phyloP scores from a whole-genome alignment of 1,140 invertebrate species.

The Cecropterus lyciades region DNA sequence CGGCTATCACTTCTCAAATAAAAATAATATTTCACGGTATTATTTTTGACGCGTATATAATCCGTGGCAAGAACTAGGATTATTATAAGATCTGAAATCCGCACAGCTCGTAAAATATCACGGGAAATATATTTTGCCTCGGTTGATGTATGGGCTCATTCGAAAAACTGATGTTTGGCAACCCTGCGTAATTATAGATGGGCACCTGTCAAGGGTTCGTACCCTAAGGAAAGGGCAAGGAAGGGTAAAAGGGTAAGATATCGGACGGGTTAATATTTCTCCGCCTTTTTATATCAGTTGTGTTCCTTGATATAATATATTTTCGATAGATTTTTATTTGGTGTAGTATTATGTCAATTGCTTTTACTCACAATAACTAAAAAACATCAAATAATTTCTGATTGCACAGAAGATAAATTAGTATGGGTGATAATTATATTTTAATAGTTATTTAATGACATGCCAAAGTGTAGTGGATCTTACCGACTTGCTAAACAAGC shows the following conservation, averaged over 20 bases:
- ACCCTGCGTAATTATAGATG: conserved; percentile 37
- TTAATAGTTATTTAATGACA: no score
- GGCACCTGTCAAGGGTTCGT: conserved; percentile 14
- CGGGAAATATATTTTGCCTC: conserved; percentile 32
- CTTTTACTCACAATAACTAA: no score
- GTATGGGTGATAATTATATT: no score
- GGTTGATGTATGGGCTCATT: conserved; percentile 40
- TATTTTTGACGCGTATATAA: neutral
- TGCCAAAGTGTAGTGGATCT: no score
- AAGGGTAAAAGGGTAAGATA: conserved; percentile 23
- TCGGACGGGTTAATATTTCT: conserved; percentile 14
- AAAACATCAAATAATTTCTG: no score
- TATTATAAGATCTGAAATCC: conserved; percentile 37
- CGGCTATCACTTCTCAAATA: no score
- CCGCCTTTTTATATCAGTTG: neutral
- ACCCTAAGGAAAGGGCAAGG: conserved; percentile 14
- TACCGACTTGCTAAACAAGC: no score
- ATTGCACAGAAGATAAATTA: no score
- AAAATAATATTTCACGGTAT: no score
- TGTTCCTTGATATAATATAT: neutral
- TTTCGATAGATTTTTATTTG: neutral
- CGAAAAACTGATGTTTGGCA: conserved; percentile 32
- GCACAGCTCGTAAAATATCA: conserved; percentile 40
- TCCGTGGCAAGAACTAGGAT: neutral
- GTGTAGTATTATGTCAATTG: neutral